These are phyloP conservation scores for Leuciscus idus DNA, from an alignment of 2,113 vertebrate genomes.

Conservation along the genomic window DNA sequence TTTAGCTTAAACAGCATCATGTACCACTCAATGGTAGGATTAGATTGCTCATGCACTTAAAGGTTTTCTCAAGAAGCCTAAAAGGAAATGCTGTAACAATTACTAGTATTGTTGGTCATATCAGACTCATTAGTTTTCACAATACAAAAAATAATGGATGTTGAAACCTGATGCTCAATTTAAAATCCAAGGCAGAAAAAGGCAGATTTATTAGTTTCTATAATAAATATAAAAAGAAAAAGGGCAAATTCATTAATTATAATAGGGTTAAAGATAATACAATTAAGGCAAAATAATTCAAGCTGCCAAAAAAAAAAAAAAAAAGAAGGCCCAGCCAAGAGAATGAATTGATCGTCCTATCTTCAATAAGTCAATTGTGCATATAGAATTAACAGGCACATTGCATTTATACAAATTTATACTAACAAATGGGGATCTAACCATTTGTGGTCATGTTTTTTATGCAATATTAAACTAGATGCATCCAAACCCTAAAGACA, in stretches of 20 bases:
- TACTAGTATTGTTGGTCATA: constrained; percentile 14
- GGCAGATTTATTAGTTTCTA: constrained; percentile 55
- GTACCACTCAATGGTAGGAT: neutral
- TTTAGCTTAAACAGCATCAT: neutral
- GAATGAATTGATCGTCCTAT: constrained; percentile 16
- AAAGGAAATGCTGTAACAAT: constrained; percentile 9
- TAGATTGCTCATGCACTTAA: constrained; percentile 4
- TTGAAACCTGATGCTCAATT: constrained; percentile 27
- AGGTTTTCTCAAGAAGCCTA: neutral
- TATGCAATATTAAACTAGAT: neutral
- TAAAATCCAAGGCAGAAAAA: constrained; percentile 49
- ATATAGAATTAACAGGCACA: constrained; percentile 49
- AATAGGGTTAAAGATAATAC: constrained; percentile 42
- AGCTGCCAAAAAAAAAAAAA: constrained; percentile 48
- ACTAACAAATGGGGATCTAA: neutral
- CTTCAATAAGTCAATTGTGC: constrained; percentile 33
- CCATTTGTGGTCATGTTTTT: neutral
- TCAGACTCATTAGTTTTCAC: constrained; percentile 13
- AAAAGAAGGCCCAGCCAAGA: constrained; percentile 54
- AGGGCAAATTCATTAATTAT: constrained; percentile 43
- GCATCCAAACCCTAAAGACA: neutral
- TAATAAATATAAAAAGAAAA: constrained; percentile 59
- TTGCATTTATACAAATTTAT: constrained; percentile 20
- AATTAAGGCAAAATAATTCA: constrained; percentile 61
- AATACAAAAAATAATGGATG: neutral